Evolutionary conservation across 2,888 invertebrate genomes (phyloP), one percentile per base, ranked within the genome.

Genomic region (Acleris emargana): DNA sequence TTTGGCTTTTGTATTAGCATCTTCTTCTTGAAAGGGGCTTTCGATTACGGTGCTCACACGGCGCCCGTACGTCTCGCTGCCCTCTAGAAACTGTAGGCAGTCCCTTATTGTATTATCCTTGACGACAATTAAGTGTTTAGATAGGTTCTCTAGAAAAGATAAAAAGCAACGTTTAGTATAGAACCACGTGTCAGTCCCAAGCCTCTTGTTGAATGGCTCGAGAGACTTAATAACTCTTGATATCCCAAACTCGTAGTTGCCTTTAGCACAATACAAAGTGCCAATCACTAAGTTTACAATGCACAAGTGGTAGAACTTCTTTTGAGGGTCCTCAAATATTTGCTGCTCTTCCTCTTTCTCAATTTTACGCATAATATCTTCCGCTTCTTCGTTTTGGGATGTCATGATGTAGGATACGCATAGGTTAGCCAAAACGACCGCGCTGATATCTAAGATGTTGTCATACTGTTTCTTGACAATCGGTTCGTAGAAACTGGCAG

Each of bases 401-500:
- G 98, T 99, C 99, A 99, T 99, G 76, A 99, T 99, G 83, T 99
- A 99, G 18, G 99, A 98, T 1, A 99, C 99, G 84, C 99, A 99
- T 42, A 99, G 93, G 88, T 99, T 99, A 22, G 99, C 99, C 79
- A 99, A 93, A 50, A 99, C 99, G 45, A 99, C 98, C n/a, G 99
- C 99, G 79, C 98, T 98, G 13, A 99, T 96, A 73, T 97, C 96
- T 84, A 99, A 93, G 78, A 99, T 97, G 95, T 97, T 97, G 70
- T 98, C 97, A 76, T 96, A 98, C 87, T 97, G 97, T 82, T 98
- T 98, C 75, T 98, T 97, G 0, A 99, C 99, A 64, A 99, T 97
- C 0, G 99, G 99, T 79, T 99, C 99, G 84, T 99, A 99, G 88
- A 99, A 99, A 52, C 97, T 98, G 1, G 98, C 97, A 0, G 99